Percentiles rank a stretch among this genome's conserved stretches.
These are phyloP conservation scores for Plodia interpunctella DNA, from an alignment of 1,140 invertebrate genomes.

Conservation along the genomic window DNA sequence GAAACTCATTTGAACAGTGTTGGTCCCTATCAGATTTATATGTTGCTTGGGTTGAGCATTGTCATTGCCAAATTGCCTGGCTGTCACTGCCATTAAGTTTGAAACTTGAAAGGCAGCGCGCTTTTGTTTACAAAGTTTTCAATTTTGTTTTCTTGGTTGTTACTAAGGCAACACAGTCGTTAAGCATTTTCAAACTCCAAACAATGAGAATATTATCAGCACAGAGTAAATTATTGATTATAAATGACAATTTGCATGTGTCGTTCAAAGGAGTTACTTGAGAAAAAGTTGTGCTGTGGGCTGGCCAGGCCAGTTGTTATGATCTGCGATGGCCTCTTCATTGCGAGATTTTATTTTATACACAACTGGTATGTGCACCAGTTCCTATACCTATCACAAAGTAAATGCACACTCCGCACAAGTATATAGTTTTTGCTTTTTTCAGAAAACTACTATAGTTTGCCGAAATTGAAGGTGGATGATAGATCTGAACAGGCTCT, in stretches of 20 bases:
- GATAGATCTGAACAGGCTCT: constrained; percentile 41
- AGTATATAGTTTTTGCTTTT: constrained; percentile 8
- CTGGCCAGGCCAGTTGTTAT: constrained; percentile 19
- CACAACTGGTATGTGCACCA: constrained; percentile 32
- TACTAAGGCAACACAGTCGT: neutral
- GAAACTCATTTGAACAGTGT: too few relatives aligned
- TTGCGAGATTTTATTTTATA: constrained; percentile 37
- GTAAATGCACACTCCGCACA: too few relatives aligned
- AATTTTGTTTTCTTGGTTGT: neutral
- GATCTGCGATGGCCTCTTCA: constrained; percentile 24
- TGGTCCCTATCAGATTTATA: too few relatives aligned
- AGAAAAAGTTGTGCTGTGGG: neutral
- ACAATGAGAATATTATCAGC: neutral
- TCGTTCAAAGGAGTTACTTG: neutral
- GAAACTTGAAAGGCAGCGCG: too few relatives aligned
- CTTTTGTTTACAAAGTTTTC: neutral
- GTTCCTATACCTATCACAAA: neutral
- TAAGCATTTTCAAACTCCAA: neutral
- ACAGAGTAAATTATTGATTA: too few relatives aligned
- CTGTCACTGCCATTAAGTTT: too few relatives aligned
- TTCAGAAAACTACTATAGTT: constrained; percentile 49
- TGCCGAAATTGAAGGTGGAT: constrained; percentile 32
- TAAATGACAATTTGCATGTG: too few relatives aligned
- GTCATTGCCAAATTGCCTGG: too few relatives aligned
- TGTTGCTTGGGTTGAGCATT: too few relatives aligned